Evolutionary conservation across 2,888 invertebrate species (phyloP).

Genomic region (Rotaria socialis): DNA sequence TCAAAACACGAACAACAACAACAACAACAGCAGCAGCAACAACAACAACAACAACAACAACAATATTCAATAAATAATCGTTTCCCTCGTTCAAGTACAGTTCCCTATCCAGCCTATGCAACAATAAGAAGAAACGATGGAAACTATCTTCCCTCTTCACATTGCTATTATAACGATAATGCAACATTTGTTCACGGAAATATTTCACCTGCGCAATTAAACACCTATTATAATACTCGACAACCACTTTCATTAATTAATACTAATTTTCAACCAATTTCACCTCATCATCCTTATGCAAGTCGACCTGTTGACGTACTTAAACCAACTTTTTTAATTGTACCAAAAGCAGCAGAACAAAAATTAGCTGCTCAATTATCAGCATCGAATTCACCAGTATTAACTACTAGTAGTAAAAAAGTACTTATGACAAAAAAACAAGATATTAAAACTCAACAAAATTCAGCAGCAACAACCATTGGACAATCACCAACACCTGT

Average conservation of each 20-base stretch:
- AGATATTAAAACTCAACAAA: neutral
- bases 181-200: neutral
- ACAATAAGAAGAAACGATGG: neutral
- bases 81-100: constrained; percentile 23
- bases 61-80: neutral
- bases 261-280: constrained; percentile 29
- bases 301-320: neutral
- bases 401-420: neutral
- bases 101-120: constrained; percentile 24
- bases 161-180: neutral
- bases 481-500: neutral
- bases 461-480: neutral
- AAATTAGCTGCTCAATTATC: neutral
- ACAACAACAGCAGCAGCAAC: neutral
- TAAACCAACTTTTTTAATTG: constrained; percentile 31
- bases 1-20: neutral
- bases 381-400: neutral
- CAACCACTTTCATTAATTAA: neutral
- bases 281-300: neutral
- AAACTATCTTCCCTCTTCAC: neutral
- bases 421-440: neutral
- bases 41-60: neutral
- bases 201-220: neutral
- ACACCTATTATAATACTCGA: neutral
- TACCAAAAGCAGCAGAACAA: constrained; percentile 5